Base-by-base conservation (phyloP, 92 coral and sea anemone genomes). In the Zoanthus solanderi region DNA sequence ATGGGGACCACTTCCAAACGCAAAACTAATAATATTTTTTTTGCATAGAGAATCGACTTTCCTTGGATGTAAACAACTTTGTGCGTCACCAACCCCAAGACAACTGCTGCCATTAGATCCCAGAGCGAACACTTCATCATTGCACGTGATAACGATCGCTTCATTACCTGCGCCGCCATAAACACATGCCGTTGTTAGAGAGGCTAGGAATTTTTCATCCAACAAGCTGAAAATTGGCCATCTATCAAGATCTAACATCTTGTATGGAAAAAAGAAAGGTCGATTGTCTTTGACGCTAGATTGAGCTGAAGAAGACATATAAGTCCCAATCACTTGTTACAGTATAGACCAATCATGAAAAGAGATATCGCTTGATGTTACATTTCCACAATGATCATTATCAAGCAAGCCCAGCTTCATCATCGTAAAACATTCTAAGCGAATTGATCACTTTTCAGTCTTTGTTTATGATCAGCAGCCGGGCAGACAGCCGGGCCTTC, bases 1-100 rank as follows among this genome's bases (percentile, higher is more conserved):
- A 84, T 96, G 98, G 7, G 98, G 98, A 15, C 98, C 96, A 86
- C 94, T 94, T 52, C 98, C 98, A 86, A 90, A 94, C 13, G 97
- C 90, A 78, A 96, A 90, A 61, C 90, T 78, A 76, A 71, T 86
- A 74, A 96, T 76, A 69, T 87, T 94, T 61, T 91, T 92, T 80
- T 96, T 91, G 78, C 96, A 94, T 72, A 96, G 86, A 7, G 93
- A 87, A 44, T 96, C 98, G 4, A 94, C 92, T 72, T 89, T 94
- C 83, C 97, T 90, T 32, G 94, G 95, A 50, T 89, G 91, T 17
- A 96, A 86, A 69, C 94, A 91, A 85, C 95, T 92, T 81, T 95
- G 95, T n/a, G 94, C 89, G 84, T 92, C 95, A 52, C 94, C 91
- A 31, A 94, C 93, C 8, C 95, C 98, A 12, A 96, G 88, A 83